Base-by-base conservation (phyloP, 92 coral and sea anemone species). In the Epizoanthus rinbou region DNA sequence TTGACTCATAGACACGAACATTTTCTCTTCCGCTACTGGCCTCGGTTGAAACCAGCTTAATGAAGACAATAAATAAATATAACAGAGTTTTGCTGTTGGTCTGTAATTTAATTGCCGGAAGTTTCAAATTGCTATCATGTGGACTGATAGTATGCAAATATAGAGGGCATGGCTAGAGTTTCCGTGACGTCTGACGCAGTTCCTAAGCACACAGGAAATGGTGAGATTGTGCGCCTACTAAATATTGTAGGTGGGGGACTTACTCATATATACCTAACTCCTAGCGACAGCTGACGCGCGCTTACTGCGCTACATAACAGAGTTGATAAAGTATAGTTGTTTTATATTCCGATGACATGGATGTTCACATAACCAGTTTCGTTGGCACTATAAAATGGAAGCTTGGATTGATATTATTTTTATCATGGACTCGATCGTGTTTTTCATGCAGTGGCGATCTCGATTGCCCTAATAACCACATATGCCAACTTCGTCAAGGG, bases 101-200 rank as follows among this genome's bases (percentile, higher is more conserved):
- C 54, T 50, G 8, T 9, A 6, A 6, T 43, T 6, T 43, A 50
- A 50, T 50, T 50, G 54, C 54, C 54, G 54, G 54, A 50, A 50
- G 54, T 50, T 50, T 13, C 11, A 50, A 50, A 50, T 10, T 50
- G 15, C 9, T 50, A 50, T 50, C 14, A 50, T 50, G 54, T 50
- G 54, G 54, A 50, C 9, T 37, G 43, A 37, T 37, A 37, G 14
- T 50, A 50, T 50, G 54, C 54, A 50, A 50, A 50, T 50, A 11
- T 11, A 45, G 31, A 45, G 70, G 31, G 82, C 82, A 37, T 22
- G 70, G 82, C 71, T 65, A 8, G 22, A 14, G 72, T 22, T 78
- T 78, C 82, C 72, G 82, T 78, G 82, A 78, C 82, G 82, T 78
- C 57, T 41, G 54, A 50, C 7, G 9, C 9, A 4, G 35, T 18